These are phyloP conservation scores for Toxotes jaculatrix DNA, from an alignment of 2,113 vertebrate species.

Conservation along the genomic window DNA sequence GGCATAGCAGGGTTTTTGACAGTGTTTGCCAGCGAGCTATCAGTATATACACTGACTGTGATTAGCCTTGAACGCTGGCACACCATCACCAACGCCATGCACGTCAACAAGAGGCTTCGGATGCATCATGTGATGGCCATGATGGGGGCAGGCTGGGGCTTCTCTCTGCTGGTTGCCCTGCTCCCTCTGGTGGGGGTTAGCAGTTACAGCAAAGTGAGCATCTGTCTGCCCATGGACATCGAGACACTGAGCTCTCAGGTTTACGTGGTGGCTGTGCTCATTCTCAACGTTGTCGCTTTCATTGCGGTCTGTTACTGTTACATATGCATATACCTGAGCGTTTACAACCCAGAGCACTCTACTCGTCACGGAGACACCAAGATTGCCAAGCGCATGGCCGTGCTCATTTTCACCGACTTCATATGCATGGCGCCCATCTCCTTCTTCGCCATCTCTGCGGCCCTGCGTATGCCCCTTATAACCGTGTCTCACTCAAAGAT, in stretches of 20 bases:
- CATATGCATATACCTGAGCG: conserved; percentile 89
- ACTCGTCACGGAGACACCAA: conserved; percentile 89
- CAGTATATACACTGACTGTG: conserved; percentile 91
- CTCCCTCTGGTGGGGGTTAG: conserved; percentile 92
- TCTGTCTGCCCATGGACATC: conserved; percentile 96
- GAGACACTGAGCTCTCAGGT: conserved; percentile 87
- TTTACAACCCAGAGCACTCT: conserved; percentile 88
- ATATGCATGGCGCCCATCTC: conserved; percentile 96
- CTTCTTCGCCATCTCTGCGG: conserved; percentile 95
- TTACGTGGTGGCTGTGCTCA: conserved; percentile 89
- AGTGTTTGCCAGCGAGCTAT: conserved; percentile 93
- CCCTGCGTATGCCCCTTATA: conserved; percentile 92
- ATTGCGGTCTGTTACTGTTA: conserved; percentile 91
- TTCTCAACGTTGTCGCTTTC: conserved; percentile 90
- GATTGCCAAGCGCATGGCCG: conserved; percentile 94
- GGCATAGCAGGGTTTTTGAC: conserved; percentile 90
- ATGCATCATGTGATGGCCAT: conserved; percentile 87
- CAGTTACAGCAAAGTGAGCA: conserved; percentile 94
- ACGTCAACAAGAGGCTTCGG: conserved; percentile 87
- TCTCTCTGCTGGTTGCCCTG: conserved; percentile 87
- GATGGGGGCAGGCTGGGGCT: conserved; percentile 90
- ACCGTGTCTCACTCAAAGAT: conserved; percentile 95
- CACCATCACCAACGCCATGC: conserved; percentile 93
- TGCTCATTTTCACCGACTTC: conserved; percentile 97
- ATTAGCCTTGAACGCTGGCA: conserved; percentile 94